Evolutionary conservation across 2,888 invertebrate species (phyloP).

Genomic region (Petrophora chlorosata): DNA sequence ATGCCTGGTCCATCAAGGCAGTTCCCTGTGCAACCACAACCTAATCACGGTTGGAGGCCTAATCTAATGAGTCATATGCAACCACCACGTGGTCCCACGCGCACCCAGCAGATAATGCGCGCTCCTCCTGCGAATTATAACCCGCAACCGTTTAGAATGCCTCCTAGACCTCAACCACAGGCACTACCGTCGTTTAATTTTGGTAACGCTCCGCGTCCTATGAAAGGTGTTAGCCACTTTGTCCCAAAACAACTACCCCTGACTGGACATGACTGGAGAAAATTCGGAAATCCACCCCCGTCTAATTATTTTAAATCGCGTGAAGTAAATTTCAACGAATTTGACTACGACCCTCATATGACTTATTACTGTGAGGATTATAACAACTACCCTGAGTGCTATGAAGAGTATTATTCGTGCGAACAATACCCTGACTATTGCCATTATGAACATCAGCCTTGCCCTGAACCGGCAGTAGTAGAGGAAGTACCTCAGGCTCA

Average conservation of each 20-base stretch:
- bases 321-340: conserved; percentile 33
- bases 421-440: not conserved
- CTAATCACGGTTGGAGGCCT: not conserved
- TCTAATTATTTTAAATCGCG: conserved; percentile 32
- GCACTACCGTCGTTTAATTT: too few species aligned
- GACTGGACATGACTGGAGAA: conserved; percentile 25
- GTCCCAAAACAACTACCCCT: conserved; percentile 1
- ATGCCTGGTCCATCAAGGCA: not conserved
- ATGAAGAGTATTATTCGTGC: not conserved
- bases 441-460: too few species aligned
- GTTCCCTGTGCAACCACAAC: not conserved
- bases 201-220: too few species aligned
- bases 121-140: conserved; percentile 27
- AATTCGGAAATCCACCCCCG: conserved; percentile 30
- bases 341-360: not conserved
- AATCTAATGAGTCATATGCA: too few species aligned
- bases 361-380: not conserved
- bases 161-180: too few species aligned
- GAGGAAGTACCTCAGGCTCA: too few species aligned
- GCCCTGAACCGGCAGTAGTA: too few species aligned
- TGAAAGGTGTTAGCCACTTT: conserved; percentile 22
- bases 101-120: conserved; percentile 33
- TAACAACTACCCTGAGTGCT: not conserved
- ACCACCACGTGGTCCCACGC: conserved; percentile 8
- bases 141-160: conserved; percentile 18